phyloP scores from a whole-genome alignment of 2,797 vertebrate genomes.

The Anabas testudineus region DNA sequence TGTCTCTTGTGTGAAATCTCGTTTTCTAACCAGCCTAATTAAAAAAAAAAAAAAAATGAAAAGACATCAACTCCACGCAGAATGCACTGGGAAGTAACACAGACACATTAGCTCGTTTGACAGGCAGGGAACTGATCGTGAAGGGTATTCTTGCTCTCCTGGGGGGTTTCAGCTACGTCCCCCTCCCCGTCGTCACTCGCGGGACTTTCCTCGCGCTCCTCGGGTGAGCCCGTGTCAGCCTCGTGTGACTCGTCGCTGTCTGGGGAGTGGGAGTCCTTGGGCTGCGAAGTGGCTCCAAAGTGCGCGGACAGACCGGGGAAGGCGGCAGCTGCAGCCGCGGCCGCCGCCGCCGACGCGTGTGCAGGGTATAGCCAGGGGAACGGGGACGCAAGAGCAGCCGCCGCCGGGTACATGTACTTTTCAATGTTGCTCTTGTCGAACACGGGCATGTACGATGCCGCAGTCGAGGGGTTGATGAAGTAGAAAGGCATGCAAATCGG shows the following conservation, averaged over 20 bases:
- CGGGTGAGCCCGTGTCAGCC: constrained; percentile 72
- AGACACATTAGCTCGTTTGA: constrained; percentile 75
- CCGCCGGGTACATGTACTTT: constrained; percentile 90
- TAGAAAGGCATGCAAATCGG: constrained; percentile 95
- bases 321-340: constrained; percentile 75
- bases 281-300: constrained; percentile 69
- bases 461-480: constrained; percentile 94
- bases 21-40: constrained; percentile 57
- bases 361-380: constrained; percentile 92
- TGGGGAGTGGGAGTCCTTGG: constrained; percentile 71
- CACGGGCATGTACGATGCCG: constrained; percentile 92
- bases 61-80: constrained; percentile 65
- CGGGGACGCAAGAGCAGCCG: constrained; percentile 79
- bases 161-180: constrained; percentile 64
- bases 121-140: constrained; percentile 69
- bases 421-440: constrained; percentile 92
- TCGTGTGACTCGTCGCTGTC: constrained; percentile 73
- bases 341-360: constrained; percentile 82
- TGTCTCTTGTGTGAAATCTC: constrained; percentile 64
- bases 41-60: constrained; percentile 32
- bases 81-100: constrained; percentile 55
- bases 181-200: constrained; percentile 70
- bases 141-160: constrained; percentile 60
- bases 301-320: constrained; percentile 88
- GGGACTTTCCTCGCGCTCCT: constrained; percentile 75